These are phyloP conservation scores for Brachionus manjavacas DNA, from an alignment of 1,140 invertebrate genomes.

Conservation along the genomic window DNA sequence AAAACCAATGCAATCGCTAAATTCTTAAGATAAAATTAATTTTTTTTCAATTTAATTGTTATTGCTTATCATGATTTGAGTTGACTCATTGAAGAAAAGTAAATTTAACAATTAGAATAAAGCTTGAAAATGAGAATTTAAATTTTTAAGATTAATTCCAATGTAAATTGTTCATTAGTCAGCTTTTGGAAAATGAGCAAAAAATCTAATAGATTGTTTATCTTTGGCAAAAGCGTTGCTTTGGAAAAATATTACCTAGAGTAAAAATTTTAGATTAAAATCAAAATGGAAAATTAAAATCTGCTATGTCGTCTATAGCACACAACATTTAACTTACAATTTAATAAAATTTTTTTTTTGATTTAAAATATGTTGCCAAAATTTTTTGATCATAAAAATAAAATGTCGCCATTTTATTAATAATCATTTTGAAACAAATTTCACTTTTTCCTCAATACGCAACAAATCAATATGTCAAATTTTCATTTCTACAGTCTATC, in stretches of 20 bases:
- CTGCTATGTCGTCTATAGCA: neutral
- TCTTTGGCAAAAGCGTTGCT: neutral
- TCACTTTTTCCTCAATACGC: neutral
- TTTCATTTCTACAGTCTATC: constrained; percentile 7
- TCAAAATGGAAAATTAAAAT: neutral
- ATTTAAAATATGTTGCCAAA: neutral
- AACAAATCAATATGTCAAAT: neutral
- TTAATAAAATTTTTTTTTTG: neutral
- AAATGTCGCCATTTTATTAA: neutral
- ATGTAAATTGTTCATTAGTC: too few relatives aligned
- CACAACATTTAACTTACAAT: neutral
- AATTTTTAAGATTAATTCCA: too few relatives aligned
- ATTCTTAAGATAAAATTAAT: too few relatives aligned
- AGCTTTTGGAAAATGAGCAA: neutral
- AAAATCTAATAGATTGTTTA: neutral
- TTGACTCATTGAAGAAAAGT: too few relatives aligned
- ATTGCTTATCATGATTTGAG: too few relatives aligned
- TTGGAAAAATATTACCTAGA: neutral
- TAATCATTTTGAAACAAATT: neutral
- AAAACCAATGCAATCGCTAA: too few relatives aligned
- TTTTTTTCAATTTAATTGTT: too few relatives aligned
- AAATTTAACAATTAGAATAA: too few relatives aligned
- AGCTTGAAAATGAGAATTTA: too few relatives aligned
- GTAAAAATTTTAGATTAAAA: neutral
- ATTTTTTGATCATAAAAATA: neutral